A percentile compares a stretch with the other conserved stretches of the same genome.
Evolutionary conservation across 2,113 vertebrate genomes (phyloP).

Genomic region (Clupea harengus): DNA sequence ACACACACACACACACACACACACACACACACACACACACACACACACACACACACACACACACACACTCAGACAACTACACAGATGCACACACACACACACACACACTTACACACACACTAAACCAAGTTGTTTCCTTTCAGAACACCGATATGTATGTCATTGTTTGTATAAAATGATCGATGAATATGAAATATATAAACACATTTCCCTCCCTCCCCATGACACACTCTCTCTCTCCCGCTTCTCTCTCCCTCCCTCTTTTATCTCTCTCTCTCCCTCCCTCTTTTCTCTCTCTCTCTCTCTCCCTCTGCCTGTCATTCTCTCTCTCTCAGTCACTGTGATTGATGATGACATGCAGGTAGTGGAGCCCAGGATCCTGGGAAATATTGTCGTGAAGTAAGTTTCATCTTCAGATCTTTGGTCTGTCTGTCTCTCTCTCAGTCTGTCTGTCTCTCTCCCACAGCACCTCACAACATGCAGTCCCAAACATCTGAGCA

Average conservation of each 20-base stretch:
- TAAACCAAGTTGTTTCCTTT: not conserved
- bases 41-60: conserved; percentile 1
- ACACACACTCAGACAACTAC: conserved; percentile 4
- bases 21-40: not conserved
- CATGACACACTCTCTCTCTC: not conserved
- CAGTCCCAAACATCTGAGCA: conserved; percentile 56
- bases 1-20: conserved; percentile 8
- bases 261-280: no score
- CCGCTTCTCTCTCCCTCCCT: not conserved
- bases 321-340: conserved; percentile 71
- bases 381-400: conserved; percentile 97
- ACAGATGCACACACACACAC: not conserved
- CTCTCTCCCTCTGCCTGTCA: not conserved
- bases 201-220: not conserved
- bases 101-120: not conserved
- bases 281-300: not conserved
- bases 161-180: not conserved
- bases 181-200: not conserved
- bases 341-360: conserved; percentile 86
- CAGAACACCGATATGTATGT: not conserved
- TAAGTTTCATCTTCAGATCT: conserved; percentile 65
- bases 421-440: not conserved
- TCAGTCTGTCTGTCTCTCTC: not conserved
- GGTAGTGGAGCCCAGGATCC: conserved; percentile 75
- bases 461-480: conserved; percentile 85